Evolutionary conservation across 35 echinoderm and acorn worm genomes (phyloP).

Genomic region (Heliocidaris erythrogramma): DNA sequence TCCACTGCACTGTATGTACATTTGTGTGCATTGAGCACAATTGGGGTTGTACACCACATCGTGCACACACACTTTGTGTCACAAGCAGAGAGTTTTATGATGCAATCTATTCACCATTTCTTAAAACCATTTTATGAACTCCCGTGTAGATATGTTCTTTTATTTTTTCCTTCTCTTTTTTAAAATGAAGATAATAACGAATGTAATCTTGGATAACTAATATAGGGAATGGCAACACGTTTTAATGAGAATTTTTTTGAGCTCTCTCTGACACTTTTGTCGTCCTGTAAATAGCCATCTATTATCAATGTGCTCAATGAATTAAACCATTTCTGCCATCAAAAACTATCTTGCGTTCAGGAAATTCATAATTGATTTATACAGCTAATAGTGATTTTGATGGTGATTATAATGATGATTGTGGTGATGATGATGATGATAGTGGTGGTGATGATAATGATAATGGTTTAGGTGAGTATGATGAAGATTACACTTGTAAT

Average conservation of each 20-base stretch:
- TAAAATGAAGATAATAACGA: background rate
- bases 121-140: background rate
- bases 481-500: background rate
- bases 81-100: background rate
- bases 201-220: background rate
- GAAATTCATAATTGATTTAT: background rate
- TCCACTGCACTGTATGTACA: background rate
- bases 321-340: slow-evolving; percentile 17
- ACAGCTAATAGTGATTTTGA: background rate
- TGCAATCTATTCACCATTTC: background rate
- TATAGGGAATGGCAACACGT: background rate
- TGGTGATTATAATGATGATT: background rate
- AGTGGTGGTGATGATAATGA: background rate
- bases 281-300: background rate
- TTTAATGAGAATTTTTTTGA: background rate
- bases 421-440: background rate
- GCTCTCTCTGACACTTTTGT: background rate
- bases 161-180: background rate
- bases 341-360: background rate
- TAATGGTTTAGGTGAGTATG: background rate
- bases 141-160: background rate
- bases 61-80: background rate
- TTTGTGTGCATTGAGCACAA: background rate
- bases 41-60: background rate
- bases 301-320: slow-evolving; percentile 12